Base-by-base conservation (phyloP, 2,888 invertebrate genomes). In the Cheiracanthium punctorium region DNA sequence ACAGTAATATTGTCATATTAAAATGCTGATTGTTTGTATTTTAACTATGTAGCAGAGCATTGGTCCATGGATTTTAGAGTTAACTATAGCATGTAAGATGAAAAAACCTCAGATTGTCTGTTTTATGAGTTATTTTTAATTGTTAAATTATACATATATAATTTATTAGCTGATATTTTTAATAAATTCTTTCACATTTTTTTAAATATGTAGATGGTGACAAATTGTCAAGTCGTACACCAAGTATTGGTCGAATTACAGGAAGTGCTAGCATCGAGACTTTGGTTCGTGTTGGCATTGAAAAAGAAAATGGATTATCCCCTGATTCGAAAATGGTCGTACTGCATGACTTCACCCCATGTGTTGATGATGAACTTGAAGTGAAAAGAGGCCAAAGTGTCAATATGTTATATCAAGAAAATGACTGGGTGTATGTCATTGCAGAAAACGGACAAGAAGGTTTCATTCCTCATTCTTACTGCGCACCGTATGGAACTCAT, bases 401-500 rank as follows among this genome's bases (percentile, higher is more conserved):
- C n/a, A 97, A 97, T 92, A 95, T 98, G 88, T 92, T 98, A 88
- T 98, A 98, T 92, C 94, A 97, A 89, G 98, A 98, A 92, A 97
- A 98, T 91, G 98, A 98, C 92, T 98, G 98, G 98, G 97, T 97
- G 10, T 98, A 98, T 92, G 97, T 98, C 0, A 96, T 98, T 91
- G 95, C 96, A 1, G 91, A 91, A 43, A 96, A 96, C 90, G 96
- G 96, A 24, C 95, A 96, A 91, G 97, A 98, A 92, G 98, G 98
- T 0, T 98, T 98, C 91, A 97, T 98, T 90, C 98, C 98, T 0
- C 96, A 96, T 91, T 96, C 97, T 0, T 98, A 97, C 91, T 97
- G 97, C 91, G 96, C 97, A 0, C 96, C 97, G 0, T 96, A 94
- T 90, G 95, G 94, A 90, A 96, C 94, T 91, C 95, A 94, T 92